Conservation (phyloP, 1,140 invertebrate species). For the Bombus sylvicola region DNA sequence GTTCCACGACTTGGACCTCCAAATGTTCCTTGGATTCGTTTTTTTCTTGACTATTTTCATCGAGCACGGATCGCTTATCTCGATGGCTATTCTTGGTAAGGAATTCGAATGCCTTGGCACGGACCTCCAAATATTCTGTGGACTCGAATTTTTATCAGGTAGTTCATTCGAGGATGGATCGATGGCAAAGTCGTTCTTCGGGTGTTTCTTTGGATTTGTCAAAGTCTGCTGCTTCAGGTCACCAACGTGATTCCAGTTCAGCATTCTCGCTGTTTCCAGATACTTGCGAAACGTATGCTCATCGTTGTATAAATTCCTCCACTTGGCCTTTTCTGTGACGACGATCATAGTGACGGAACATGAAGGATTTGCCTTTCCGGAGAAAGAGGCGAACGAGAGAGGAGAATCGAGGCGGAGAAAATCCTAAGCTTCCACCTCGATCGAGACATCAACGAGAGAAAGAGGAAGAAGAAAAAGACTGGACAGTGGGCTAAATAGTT, state of each 20-base stretch:
- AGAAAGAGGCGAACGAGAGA: background rate
- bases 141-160: too few relatives aligned
- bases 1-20: background rate
- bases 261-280: too few relatives aligned
- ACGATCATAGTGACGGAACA: constrained; percentile 39
- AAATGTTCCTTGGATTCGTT: background rate
- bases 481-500: background rate
- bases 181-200: background rate
- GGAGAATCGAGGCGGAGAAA: background rate
- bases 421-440: background rate
- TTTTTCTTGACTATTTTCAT: background rate
- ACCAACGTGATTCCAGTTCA: background rate
- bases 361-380: background rate
- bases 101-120: too few relatives aligned
- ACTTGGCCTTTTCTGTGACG: constrained; percentile 41
- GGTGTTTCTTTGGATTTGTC: background rate
- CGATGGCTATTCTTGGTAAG: too few relatives aligned
- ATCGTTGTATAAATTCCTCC: constrained; percentile 45
- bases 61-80: too few relatives aligned
- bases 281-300: background rate
- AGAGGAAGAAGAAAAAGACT: background rate
- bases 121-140: too few relatives aligned
- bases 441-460: background rate
- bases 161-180: background rate
- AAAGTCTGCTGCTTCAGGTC: background rate